Evolutionary conservation across 2,113 vertebrate species (phyloP).

Genomic region (Nyctibius bracteatus): DNA sequence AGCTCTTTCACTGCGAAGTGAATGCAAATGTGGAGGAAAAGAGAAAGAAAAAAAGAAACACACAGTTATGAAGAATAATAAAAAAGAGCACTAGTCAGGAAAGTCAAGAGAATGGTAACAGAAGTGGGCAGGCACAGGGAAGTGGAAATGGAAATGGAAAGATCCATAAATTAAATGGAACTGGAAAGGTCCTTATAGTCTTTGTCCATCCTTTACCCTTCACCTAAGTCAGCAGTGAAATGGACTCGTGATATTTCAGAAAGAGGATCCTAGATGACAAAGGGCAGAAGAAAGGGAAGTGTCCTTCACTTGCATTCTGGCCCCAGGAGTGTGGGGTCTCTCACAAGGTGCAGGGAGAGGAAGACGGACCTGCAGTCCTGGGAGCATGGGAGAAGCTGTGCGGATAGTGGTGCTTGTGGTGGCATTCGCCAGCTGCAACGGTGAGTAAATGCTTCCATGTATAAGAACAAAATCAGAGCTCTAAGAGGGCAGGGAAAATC

Average conservation of each 20-base stretch:
- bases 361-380: neutral
- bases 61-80: neutral
- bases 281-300: slow-evolving; percentile 47
- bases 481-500: neutral
- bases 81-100: neutral
- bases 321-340: neutral
- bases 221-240: slow-evolving; percentile 13
- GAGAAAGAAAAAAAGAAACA: neutral
- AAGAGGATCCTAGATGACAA: slow-evolving; percentile 53
- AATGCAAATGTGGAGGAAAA: neutral
- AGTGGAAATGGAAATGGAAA: neutral
- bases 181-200: neutral
- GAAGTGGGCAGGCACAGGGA: neutral
- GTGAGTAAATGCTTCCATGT: slow-evolving; percentile 9
- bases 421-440: neutral
- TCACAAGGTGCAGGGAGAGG: neutral
- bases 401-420: neutral
- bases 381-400: neutral
- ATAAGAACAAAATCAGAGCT: neutral
- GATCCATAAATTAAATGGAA: neutral
- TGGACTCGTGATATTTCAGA: slow-evolving; percentile 49
- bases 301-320: neutral
- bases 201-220: neutral
- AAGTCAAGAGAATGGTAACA: neutral
- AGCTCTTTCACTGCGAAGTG: neutral